Base-by-base conservation (phyloP, 2,888 invertebrate genomes). In the Phalera bucephala region DNA sequence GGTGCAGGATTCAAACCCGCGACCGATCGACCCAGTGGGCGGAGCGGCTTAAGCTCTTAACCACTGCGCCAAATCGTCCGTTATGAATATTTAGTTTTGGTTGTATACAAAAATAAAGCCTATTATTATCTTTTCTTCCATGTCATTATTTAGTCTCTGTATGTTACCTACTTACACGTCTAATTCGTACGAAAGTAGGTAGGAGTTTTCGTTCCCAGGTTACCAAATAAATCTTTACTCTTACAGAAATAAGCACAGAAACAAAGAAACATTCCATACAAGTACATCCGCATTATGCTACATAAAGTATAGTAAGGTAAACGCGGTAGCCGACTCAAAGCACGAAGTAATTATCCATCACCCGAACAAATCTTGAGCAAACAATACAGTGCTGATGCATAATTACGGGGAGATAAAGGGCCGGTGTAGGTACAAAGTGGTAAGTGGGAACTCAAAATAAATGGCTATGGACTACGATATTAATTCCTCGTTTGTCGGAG, bases 401-500 rank as follows among this genome's bases (percentile, higher is more conserved):
- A 84, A 80, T 80, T 80, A 77, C 64, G 51, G 52, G 44, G 52
- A 69, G 75, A 74, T 71, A 74, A 70, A 62, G 68, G 67, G 67
- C 63, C 68, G 69, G 62, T 66, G 64, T 65, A 62, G 61, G 57
- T 64, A 77, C 76, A 78, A 81, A 82, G 77, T 78, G 77, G 71
- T 66, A 77, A 77, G 72, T 71, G 68, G 71, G 67, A 74, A 72
- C 71, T 70, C 60, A 59, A 65, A 72, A 78, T 74, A 80, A 82
- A 85, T 80, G 69, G 70, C 64, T 53, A 57, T 53, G 61, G 75
- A 71, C 71, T 72, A 71, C 61, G 64, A 74, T 82, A 83, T 85
- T 84, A 85, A 84, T 82, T 78, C 74, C 81, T 83, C 81, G 80
- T 83, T 84, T 80, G 79, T 81, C 71, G 61, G 72, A 70, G 64